These are phyloP conservation scores for Rhabdophis nuchalis DNA, from an alignment of 2,797 vertebrate genomes.

Conservation along the genomic window DNA sequence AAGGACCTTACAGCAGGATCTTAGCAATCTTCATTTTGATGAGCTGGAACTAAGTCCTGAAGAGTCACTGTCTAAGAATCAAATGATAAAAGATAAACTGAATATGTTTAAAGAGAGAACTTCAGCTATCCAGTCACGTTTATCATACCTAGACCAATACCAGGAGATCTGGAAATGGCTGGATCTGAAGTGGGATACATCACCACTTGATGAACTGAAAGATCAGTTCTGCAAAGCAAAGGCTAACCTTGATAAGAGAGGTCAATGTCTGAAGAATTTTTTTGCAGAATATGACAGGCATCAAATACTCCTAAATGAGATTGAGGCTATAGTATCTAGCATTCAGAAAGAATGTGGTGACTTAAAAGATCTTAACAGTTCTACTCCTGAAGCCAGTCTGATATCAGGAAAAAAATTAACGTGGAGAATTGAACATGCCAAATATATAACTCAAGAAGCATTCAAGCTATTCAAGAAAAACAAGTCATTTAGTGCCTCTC, in stretches of 20 bases:
- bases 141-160: conserved; percentile 58
- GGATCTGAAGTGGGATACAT: conserved; percentile 65
- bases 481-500: conserved; percentile 40
- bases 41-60: conserved; percentile 39
- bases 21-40: conserved; percentile 31
- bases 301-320: conserved; percentile 67
- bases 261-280: conserved; percentile 63
- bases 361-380: conserved; percentile 24
- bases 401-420: conserved; percentile 58
- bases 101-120: conserved; percentile 49
- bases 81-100: conserved; percentile 46
- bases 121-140: conserved; percentile 43
- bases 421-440: conserved; percentile 61
- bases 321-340: conserved; percentile 69
- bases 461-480: conserved; percentile 59
- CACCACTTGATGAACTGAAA: conserved; percentile 58
- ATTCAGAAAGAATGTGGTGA: conserved; percentile 66
- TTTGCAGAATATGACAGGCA: conserved; percentile 69
- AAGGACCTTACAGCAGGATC: conserved; percentile 53
- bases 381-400: conserved; percentile 48
- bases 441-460: conserved; percentile 49
- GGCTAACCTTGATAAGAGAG: conserved; percentile 71
- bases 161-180: conserved; percentile 65
- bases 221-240: conserved; percentile 52
- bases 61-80: conserved; percentile 2